Percentiles rank a stretch among this genome's conserved stretches.
phyloP scores from a whole-genome alignment of 2,888 invertebrate genomes.

The Lasioglossum marginatum region DNA sequence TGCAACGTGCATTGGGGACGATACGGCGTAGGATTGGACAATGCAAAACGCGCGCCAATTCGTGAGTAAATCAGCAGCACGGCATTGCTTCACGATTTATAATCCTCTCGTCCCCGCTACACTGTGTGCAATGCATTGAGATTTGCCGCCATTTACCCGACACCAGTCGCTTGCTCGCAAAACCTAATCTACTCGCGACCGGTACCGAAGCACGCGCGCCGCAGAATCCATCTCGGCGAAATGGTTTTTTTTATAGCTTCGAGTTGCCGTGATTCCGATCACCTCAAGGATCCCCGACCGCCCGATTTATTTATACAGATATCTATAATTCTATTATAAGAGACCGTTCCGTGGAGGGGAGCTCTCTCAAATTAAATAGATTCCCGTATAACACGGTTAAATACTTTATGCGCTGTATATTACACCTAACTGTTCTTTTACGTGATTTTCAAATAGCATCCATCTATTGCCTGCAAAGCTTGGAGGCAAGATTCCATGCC shows the following conservation, averaged over 20 bases:
- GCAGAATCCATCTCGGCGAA: neutral
- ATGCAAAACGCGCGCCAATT: constrained; percentile 19
- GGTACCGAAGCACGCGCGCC: neutral
- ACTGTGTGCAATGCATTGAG: neutral
- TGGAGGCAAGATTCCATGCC: too few species aligned
- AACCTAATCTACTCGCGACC: neutral
- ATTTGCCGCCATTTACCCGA: neutral
- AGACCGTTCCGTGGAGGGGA: neutral
- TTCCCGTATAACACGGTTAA: neutral
- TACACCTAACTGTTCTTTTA: too few species aligned
- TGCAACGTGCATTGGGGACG: constrained; percentile 39
- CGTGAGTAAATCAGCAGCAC: constrained; percentile 45
- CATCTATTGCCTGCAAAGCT: too few species aligned
- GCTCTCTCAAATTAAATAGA: constrained; percentile 19
- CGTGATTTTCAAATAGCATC: too few species aligned
- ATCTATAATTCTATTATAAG: constrained; percentile 49
- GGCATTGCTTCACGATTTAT: neutral
- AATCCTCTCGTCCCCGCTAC: neutral
- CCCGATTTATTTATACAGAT: constrained; percentile 22
- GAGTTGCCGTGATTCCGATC: neutral
- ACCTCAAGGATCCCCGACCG: neutral
- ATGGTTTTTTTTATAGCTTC: neutral
- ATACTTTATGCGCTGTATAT: neutral
- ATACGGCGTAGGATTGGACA: constrained; percentile 17
- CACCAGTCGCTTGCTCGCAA: neutral